A percentile compares a stretch with the other conserved stretches of the same genome.
These are phyloP conservation scores for Micrasema minimum DNA, from an alignment of 1,140 invertebrate genomes.

Conservation along the genomic window DNA sequence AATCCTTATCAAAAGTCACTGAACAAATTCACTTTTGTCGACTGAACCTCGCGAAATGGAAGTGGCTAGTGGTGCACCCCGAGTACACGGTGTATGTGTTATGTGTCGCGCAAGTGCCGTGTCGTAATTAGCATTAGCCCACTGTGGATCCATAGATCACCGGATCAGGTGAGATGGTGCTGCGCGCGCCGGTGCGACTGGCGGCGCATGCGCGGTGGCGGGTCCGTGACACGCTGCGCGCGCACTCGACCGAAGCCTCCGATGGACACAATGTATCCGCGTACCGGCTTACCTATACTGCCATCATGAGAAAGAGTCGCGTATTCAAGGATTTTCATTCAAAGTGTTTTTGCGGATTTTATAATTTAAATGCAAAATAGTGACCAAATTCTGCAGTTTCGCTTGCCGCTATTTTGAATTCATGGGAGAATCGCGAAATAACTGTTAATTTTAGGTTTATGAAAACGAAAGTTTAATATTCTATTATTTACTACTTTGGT, in stretches of 20 bases:
- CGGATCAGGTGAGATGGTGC: conserved; percentile 26
- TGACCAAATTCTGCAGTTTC: too few relatives aligned
- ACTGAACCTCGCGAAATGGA: not conserved
- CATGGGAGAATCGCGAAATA: too few relatives aligned
- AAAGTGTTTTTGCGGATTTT: not conserved
- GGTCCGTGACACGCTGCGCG: conserved; percentile 35
- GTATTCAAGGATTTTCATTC: not conserved
- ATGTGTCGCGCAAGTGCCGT: not conserved
- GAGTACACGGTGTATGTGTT: not conserved
- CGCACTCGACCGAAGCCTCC: conserved; percentile 22
- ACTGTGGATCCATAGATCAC: conserved; percentile 35
- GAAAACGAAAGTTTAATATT: too few relatives aligned
- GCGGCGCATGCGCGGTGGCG: conserved; percentile 23
- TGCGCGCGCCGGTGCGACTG: conserved; percentile 27
- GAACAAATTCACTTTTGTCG: not conserved
- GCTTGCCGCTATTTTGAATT: too few relatives aligned
- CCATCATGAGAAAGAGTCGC: too few relatives aligned
- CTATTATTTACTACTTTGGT: too few relatives aligned
- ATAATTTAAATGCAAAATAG: too few relatives aligned
- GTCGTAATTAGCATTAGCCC: not conserved
- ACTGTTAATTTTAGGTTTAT: too few relatives aligned
- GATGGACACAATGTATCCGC: conserved; percentile 10
- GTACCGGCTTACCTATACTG: not conserved
- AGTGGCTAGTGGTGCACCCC: not conserved
- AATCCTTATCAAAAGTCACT: not conserved